Evolutionary conservation across 2,113 vertebrate genomes (phyloP), one percentile per base, ranked within the genome.

Genomic region (Alexandromys fortis): DNA sequence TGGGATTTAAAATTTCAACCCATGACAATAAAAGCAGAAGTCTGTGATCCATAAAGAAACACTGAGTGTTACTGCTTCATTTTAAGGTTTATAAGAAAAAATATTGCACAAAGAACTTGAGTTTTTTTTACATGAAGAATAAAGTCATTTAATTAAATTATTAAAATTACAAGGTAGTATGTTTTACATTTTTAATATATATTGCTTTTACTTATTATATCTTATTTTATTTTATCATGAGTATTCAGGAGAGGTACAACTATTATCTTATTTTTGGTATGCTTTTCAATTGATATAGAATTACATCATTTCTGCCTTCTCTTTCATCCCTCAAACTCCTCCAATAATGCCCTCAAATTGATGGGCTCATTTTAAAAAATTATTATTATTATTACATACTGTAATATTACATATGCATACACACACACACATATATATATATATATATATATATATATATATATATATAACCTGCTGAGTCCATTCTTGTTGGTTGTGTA

Each of bases 81-180:
- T 92, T 94, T 94, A 45, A 78, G 47, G 63, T 90, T 89, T 93
- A 55, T 1, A 94, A 81, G 16, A 70, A 85, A n/a, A 83, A 95
- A 58, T 82, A 3, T 95, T 14, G 22, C 16, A 35, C 10, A 52
- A 1, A 38, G 83, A 70, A 0, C 1, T 91, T 92, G 67, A 63
- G 55, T 55, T 82, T 86, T 90, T 90, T 95, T 91, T 55, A 9
- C 33, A 85, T 79, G n/a, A 76, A 94, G 6, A 93, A 78, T 91
- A 77, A 72, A 78, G 76, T 86, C 13, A 67, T 17, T 67, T 58
- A 95, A 55, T 68, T 72, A 24, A 75, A 47, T 89, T 76, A 47
- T 91, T 68, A 30, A 86, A 92, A 0, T 76, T 72, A 42, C 49
- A 13, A 92, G 87, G 49, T 17, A 63, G 76, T 63, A 0, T 1